Evolutionary conservation across 2,797 vertebrate species (phyloP), one percentile per base, ranked within the genome.

Genomic region (Acridotheres tristis): DNA sequence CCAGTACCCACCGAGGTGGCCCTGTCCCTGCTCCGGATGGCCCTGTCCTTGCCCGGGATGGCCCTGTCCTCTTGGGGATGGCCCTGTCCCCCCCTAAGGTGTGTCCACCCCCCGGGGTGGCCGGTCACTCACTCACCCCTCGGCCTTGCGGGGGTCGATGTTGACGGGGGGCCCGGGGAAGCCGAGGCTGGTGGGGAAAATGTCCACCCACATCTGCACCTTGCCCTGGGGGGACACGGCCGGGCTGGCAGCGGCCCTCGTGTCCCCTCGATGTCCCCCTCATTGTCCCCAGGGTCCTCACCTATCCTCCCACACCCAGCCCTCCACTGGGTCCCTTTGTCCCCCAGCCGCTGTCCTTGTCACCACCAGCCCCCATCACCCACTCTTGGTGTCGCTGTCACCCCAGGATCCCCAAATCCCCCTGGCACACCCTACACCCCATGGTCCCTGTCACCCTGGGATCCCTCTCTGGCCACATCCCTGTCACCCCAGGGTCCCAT

Each of bases 171-270:
- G 97, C 0, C 97, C 97, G 0, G 98, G 98, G 30, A 95, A 89
- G 0, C 98, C 98, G 11, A 98, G 90, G 90, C 38, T 90, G 73
- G 78, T 51, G 9, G 98, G 98, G 89, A 98, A 98, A 57, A 98
- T 40, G 76, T 98, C 98, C 34, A 98, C 97, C 98, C 98, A 98
- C 97, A 98, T 91, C 84, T 98, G 98, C 26, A 98, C 67, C 90
- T 98, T 98, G 62, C 98, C 98, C 98, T 98, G 96, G 7, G 19
- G 16, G 55, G 58, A 32, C 2, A 1, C 1, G 7, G 9, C 4
- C 1, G 2, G 40, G 21, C 7, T 77, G 79, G 43, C 22, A 40
- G 17, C 0, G 1, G 16, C 6, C 9, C 20, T 32, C 20, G 4
- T 57, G 55, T 57, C 55, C 55, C 55, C 55, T 23, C 15, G 14